Evolutionary conservation across 2,113 vertebrate genomes (phyloP).

Genomic region (Prochilodus magdalenae): DNA sequence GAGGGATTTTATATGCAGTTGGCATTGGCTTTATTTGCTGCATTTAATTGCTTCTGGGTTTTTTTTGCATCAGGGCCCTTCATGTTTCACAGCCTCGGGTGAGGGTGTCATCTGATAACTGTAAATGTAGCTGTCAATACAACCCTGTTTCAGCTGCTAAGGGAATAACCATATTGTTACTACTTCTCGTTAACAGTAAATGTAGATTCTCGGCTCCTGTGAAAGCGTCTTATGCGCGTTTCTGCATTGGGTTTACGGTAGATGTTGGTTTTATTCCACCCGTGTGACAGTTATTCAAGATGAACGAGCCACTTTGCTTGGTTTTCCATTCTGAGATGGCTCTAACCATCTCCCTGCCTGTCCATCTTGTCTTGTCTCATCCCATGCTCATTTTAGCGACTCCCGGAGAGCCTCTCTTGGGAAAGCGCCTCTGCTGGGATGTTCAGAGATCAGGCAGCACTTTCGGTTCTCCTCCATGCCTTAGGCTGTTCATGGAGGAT

Average conservation of each 20-base stretch:
- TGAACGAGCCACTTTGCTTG: neutral
- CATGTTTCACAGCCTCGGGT: constrained; percentile 56
- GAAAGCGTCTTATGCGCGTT: neutral
- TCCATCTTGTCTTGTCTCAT: neutral
- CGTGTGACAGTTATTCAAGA: neutral
- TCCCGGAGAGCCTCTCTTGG: constrained; percentile 30
- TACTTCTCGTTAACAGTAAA: constrained; percentile 44
- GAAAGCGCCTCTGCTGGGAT: constrained; percentile 54
- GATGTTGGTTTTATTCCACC: neutral
- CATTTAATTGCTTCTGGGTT: constrained; percentile 59
- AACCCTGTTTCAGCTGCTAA: constrained; percentile 33
- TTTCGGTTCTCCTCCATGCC: constrained; percentile 46
- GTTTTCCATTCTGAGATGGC: neutral
- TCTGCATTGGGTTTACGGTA: neutral
- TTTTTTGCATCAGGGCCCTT: constrained; percentile 45
- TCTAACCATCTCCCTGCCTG: neutral
- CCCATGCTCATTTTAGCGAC: neutral
- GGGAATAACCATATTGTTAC: neutral
- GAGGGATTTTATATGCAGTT: constrained; percentile 64
- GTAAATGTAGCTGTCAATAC: constrained; percentile 60
- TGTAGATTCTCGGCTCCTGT: constrained; percentile 22
- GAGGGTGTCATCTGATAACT: constrained; percentile 60
- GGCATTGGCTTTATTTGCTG: constrained; percentile 61
- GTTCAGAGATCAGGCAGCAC: constrained; percentile 43
- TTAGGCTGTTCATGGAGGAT: constrained; percentile 50